Conservation (phyloP, 2,113 vertebrate genomes). For the Lasiurus borealis region DNA sequence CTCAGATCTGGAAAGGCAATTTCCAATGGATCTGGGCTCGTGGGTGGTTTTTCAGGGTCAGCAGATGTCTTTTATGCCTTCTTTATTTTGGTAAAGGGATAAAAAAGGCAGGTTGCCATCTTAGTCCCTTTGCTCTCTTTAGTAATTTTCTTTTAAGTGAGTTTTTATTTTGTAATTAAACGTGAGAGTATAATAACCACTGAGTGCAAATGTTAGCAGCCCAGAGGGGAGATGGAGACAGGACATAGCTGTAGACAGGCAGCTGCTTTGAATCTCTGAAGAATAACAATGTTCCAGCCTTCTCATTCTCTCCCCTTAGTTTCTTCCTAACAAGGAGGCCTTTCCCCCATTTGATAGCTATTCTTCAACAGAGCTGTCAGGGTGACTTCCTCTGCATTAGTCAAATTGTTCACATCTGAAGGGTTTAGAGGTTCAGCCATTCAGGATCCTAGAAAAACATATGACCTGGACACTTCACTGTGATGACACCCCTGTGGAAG, state of each 20-base stretch:
- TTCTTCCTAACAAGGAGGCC: background rate
- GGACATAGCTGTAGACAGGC: background rate
- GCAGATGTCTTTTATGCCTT: background rate
- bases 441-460: background rate
- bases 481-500: background rate
- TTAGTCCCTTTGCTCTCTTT: background rate
- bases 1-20: background rate
- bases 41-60: background rate
- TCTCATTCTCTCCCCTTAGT: background rate
- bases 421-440: background rate
- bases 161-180: background rate
- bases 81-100: slow-evolving; percentile 40
- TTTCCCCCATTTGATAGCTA: background rate
- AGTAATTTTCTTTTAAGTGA: background rate
- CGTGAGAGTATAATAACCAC: background rate
- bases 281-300: background rate
- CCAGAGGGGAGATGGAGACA: background rate
- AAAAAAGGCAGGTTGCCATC: background rate
- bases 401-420: background rate
- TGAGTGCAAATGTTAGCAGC: background rate
- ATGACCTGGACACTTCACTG: background rate
- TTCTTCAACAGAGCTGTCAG: background rate
- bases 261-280: background rate
- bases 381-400: background rate
- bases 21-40: background rate